A percentile compares a stretch with the other conserved stretches of the same genome.
Conservation (phyloP, 2,113 vertebrate genomes). For the Oryzias curvinotus region DNA sequence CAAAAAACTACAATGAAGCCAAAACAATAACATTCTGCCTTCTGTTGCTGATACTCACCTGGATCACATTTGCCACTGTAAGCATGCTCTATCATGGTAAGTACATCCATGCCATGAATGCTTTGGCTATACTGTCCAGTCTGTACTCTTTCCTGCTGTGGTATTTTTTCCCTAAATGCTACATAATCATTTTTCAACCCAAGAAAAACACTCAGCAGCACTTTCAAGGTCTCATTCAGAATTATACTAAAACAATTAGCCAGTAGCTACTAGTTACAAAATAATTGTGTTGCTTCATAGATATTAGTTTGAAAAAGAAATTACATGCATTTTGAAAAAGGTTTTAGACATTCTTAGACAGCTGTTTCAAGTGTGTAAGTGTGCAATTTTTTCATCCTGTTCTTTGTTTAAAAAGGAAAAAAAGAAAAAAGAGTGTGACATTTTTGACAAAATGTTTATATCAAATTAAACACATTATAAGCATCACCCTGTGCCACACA, state of each 20-base stretch:
- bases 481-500: too few species aligned
- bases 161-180: conserved; percentile 85
- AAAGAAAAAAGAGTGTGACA: too few species aligned
- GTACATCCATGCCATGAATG: conserved; percentile 50
- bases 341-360: too few species aligned
- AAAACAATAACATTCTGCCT: conserved; percentile 86
- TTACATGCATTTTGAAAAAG: too few species aligned
- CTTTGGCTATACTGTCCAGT: conserved; percentile 68
- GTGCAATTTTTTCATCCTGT: too few species aligned
- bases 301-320: too few species aligned
- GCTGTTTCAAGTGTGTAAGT: too few species aligned
- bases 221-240: conserved; percentile 85
- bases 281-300: too few species aligned
- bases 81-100: conserved; percentile 64
- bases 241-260: conserved; percentile 77
- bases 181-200: conserved; percentile 80
- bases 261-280: conserved; percentile 24
- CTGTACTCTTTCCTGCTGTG: conserved; percentile 75
- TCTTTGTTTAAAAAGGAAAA: too few species aligned
- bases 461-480: too few species aligned
- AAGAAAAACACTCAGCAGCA: conserved; percentile 79
- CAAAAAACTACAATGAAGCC: conserved; percentile 89
- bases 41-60: conserved; percentile 78
- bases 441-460: too few species aligned
- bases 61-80: conserved; percentile 72